A percentile compares a stretch with the other conserved stretches of the same genome.
phyloP scores from a whole-genome alignment of 2,113 vertebrate species.

The Eulemur rufifrons region DNA sequence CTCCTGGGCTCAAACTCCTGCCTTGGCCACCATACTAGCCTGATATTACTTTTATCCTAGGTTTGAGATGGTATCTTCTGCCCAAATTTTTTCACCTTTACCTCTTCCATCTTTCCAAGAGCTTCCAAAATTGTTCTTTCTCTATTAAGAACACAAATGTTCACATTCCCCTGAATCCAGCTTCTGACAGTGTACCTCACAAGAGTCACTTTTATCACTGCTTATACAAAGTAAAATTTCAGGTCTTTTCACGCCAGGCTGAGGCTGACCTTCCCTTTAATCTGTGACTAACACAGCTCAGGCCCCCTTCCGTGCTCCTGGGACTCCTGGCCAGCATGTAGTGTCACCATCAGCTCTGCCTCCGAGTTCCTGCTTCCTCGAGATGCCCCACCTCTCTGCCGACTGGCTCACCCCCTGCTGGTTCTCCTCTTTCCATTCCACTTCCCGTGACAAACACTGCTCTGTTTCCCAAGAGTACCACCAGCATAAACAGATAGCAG shows the following conservation, averaged over 20 bases:
- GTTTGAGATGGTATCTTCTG: background rate
- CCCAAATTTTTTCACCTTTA: background rate
- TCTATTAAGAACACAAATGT: background rate
- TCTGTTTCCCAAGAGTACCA: background rate
- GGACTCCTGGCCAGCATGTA: too few species aligned
- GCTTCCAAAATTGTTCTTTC: background rate
- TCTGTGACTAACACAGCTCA: background rate
- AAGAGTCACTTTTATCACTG: background rate
- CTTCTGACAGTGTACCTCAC: background rate
- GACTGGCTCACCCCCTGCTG: background rate
- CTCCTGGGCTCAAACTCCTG: too few species aligned
- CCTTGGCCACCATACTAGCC: too few species aligned
- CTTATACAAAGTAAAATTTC: background rate
- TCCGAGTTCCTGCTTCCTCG: background rate
- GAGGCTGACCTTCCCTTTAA: background rate
- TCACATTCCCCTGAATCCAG: background rate
- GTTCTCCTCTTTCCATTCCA: background rate
- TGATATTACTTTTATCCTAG: background rate
- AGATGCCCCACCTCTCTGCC: background rate
- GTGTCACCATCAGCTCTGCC: background rate
- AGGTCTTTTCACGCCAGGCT: background rate
- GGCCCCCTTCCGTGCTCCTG: background rate
- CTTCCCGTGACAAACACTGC: too few species aligned
- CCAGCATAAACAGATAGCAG: background rate
- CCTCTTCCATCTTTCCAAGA: background rate